phyloP scores from a whole-genome alignment of 2,888 invertebrate species.

The Sarcophaga rosellei region DNA sequence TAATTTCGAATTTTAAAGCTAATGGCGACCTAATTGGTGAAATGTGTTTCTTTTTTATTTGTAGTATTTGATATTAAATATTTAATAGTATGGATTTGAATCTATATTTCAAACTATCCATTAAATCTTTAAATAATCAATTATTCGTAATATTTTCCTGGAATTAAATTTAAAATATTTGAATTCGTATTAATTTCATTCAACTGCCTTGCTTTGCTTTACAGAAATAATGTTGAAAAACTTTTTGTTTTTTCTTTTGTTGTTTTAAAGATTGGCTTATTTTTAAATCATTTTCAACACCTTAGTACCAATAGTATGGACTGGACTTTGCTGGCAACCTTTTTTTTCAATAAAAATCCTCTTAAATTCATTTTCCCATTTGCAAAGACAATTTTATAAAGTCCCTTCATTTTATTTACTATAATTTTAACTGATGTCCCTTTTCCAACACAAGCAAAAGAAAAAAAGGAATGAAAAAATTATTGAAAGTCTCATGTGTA shows the following conservation, averaged over 20 bases:
- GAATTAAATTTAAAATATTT: background rate
- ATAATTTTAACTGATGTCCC: conserved; percentile 21
- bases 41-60: no score
- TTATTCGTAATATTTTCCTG: background rate
- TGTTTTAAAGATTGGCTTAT: no score
- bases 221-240: background rate
- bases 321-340: background rate
- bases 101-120: no score
- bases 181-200: background rate
- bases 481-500: conserved; percentile 25
- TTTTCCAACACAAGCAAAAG: background rate
- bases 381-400: background rate
- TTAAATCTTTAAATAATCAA: no score
- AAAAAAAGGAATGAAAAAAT: conserved; percentile 1
- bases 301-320: background rate
- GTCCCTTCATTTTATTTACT: conserved; percentile 1
- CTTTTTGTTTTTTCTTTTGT: no score
- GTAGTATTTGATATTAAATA: no score
- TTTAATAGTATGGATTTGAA: no score
- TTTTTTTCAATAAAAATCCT: background rate
- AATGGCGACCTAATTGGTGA: no score
- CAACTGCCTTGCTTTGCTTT: background rate
- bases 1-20: no score
- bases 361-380: conserved; percentile 10
- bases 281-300: background rate